Percentiles rank a stretch among this genome's conserved stretches.
Conservation (phyloP, 2,888 invertebrate species). For the Marasmarcha lunaedactyla region DNA sequence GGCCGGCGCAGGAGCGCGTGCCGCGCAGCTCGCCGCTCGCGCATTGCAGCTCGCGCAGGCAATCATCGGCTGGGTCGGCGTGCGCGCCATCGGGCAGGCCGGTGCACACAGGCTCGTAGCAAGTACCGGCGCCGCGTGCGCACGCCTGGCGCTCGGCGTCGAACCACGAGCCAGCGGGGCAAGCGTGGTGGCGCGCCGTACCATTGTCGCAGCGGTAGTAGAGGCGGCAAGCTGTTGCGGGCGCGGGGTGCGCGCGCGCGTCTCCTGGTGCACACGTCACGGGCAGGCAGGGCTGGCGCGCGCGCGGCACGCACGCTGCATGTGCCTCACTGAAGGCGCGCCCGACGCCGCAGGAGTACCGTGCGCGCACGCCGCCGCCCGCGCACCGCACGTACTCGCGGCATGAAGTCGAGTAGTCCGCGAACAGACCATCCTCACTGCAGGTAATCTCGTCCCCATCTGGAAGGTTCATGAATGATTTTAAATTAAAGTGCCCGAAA, state of each 20-base stretch:
- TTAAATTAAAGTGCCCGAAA: not conserved
- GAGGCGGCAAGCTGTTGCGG: slow-evolving; percentile 66
- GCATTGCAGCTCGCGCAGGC: slow-evolving; percentile 62
- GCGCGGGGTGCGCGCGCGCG: slow-evolving; percentile 58
- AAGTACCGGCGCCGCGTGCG: slow-evolving; percentile 63
- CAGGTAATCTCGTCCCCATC: slow-evolving; percentile 36
- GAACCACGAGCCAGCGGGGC: slow-evolving; percentile 68
- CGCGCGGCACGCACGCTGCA: slow-evolving; percentile 46
- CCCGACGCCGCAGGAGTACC: slow-evolving; percentile 45
- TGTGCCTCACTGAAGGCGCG: slow-evolving; percentile 52
- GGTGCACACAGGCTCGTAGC: slow-evolving; percentile 72
- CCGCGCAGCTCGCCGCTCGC: slow-evolving; percentile 50
- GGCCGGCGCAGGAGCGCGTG: slow-evolving; percentile 38
- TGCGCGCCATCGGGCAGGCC: slow-evolving; percentile 69
- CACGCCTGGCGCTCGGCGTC: slow-evolving; percentile 65
- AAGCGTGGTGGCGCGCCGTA: slow-evolving; percentile 52
- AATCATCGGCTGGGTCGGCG: slow-evolving; percentile 69
- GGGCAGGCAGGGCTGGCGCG: slow-evolving; percentile 42
- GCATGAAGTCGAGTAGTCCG: slow-evolving; percentile 54
- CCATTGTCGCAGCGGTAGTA: slow-evolving; percentile 71
- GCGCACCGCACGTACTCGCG: slow-evolving; percentile 55
- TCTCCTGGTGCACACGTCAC: slow-evolving; percentile 45
- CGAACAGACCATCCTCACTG: slow-evolving; percentile 47
- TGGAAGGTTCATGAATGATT: slow-evolving; percentile 18
- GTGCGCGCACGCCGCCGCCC: slow-evolving; percentile 30